Evolutionary conservation across 2,113 vertebrate genomes (phyloP), one percentile per base, ranked within the genome.

Genomic region (Sminthopsis crassicaudata): DNA sequence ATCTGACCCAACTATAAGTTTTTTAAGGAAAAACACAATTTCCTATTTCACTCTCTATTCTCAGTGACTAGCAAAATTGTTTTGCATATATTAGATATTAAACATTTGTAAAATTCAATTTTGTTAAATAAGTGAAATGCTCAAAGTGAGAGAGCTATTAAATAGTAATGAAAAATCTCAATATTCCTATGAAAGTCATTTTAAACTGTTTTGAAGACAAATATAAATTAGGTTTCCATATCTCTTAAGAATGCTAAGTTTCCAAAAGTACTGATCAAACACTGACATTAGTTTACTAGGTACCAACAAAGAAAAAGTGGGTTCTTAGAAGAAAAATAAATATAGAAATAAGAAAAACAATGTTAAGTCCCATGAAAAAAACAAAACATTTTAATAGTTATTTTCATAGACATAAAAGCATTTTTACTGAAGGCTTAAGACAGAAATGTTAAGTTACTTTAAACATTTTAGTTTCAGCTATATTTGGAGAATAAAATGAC

Each of bases 241-340:
- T 67, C 3, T 67, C 60, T 48, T 67, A 36, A 67, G 0, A 91
- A 48, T 76, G 48, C 46, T 96, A 48, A 93, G 53, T n/a, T 92
- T 67, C 53, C 7, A 92, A 90, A 54, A 2, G 53, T 57, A 92
- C 1, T 27, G 9, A 54, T 51, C 48, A 91, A 50, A 50, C 30
- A 89, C 2, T 12, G 25, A 91, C 93, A 67, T 36, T 36, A 67
- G 3, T 30, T 60, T 95, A 95, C 67, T 19, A 2, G 55, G 12
- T 93, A 50, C 16, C 36, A 48, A 94, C 94, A n/a, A 89, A 92
- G 93, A 93, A 4, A 76, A 91, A 90, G 25, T 14, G 91, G 53
- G 2, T n/a, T 16, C 57, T n/a, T 19, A 91, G 16, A 92, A 67
- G 24, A 53, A 22, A 90, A 8, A 46, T 91, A 90, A 94, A 93